phyloP scores from a whole-genome alignment of 2,113 vertebrate species.

The Hemichromis elongatus region DNA sequence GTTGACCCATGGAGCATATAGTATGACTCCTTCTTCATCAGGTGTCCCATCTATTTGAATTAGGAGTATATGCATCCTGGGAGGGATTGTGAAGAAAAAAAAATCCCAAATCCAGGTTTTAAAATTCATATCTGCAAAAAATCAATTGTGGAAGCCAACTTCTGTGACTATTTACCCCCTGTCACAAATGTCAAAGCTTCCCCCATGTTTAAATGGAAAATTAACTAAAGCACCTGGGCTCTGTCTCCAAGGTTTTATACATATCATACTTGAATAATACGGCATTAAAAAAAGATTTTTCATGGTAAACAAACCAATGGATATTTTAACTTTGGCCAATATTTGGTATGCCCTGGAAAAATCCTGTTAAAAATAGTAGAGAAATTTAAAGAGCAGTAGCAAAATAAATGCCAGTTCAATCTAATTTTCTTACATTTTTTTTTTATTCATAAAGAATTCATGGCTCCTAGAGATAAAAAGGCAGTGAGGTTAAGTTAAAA shows the following conservation, averaged over 20 bases:
- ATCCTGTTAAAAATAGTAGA: background rate
- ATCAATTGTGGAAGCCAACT: background rate
- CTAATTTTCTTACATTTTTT: background rate
- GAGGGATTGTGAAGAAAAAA: background rate
- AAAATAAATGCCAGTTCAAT: background rate
- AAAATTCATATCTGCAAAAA: background rate
- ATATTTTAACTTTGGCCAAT: background rate
- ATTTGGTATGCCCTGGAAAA: background rate
- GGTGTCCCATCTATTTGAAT: background rate
- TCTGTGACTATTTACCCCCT: background rate
- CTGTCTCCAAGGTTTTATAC: background rate
- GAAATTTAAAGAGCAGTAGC: background rate
- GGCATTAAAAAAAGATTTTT: background rate
- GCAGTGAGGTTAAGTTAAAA: background rate
- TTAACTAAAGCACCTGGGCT: background rate
- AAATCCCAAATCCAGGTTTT: background rate
- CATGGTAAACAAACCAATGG: background rate
- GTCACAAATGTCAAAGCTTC: background rate
- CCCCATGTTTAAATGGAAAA: background rate
- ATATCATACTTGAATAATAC: background rate
- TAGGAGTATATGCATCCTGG: background rate
- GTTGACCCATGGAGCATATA: background rate
- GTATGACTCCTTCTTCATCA: background rate
- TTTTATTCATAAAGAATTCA: background rate
- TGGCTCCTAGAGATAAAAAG: background rate